phyloP scores from a whole-genome alignment of 2,797 vertebrate species.

The Trichosurus vulpecula region DNA sequence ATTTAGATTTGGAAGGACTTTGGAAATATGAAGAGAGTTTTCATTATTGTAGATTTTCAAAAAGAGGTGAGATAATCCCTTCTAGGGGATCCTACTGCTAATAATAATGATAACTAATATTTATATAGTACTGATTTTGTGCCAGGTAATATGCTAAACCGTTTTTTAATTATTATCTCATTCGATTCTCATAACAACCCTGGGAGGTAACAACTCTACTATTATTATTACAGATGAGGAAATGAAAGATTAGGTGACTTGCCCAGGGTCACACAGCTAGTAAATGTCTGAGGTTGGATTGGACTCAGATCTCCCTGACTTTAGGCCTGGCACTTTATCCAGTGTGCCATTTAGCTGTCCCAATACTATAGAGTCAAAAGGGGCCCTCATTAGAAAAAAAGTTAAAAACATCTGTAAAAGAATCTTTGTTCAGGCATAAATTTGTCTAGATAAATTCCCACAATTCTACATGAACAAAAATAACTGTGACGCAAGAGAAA shows the following conservation, averaged over 20 bases:
- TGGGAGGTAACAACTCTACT: background rate
- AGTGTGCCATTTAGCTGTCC: background rate
- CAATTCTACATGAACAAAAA: no score
- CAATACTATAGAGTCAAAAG: no score
- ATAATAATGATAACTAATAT: background rate
- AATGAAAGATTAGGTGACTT: background rate
- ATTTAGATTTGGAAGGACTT: background rate
- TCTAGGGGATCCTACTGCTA: background rate
- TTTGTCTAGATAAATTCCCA: no score
- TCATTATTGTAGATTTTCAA: background rate
- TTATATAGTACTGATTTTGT: background rate
- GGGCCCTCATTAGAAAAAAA: no score
- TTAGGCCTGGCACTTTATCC: background rate
- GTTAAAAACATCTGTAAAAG: no score
- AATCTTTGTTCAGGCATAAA: no score
- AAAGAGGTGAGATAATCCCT: background rate
- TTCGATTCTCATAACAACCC: background rate
- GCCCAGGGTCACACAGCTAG: background rate
- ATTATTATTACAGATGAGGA: background rate
- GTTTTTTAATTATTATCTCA: background rate
- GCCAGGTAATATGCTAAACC: background rate
- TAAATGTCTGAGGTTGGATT: background rate
- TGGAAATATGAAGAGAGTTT: background rate
- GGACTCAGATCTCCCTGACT: background rate
- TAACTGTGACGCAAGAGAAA: no score